Base-by-base conservation (phyloP, 2,797 vertebrate genomes). In the Pangasius krempfi region DNA sequence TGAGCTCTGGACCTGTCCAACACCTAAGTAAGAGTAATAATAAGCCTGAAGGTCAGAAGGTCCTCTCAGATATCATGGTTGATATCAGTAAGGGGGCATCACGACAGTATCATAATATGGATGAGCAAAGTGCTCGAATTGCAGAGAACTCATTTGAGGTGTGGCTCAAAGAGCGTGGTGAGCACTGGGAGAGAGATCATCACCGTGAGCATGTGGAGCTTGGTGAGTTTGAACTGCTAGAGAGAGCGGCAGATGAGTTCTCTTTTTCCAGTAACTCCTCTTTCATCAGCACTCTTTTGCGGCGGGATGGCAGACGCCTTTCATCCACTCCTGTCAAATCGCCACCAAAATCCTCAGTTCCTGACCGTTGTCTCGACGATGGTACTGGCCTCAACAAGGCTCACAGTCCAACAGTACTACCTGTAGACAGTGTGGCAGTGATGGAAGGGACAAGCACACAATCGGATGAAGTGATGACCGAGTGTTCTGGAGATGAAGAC, bases 241-340 rank as follows among this genome's bases (percentile, higher is more conserved):
- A 99, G 92, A 96, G 97, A 92, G 98, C 97, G n/a, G 98, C 98
- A 12, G 97, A 98, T 90, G 98, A 99, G 93, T 94, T 98, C 70
- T 99, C 99, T 84, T 99, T 99, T 94, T 98, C 98, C 2, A 99
- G 98, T 87, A 99, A 98, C 96, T 99, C 98, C 25, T 99, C 99
- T 1, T 98, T 99, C 92, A 95, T 99, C 75, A 92, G 95, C 37
- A 88, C 84, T 1, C 91, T 94, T 13, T 88, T 91, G 91, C 93
- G 5, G 7, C 92, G 90, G 40, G 91, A 90, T 84, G 91, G 92
- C 27, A 91, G 92, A 2, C 94, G 95, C 40, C 96, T 99, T 85
- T 99, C 98, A 87, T 99, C 98, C 91, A 99, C 98, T 2, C 98
- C 98, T 50, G 95, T 99, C 87, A 99, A 99, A 94, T 92, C 91